phyloP scores from a whole-genome alignment of 2,888 invertebrate genomes.

The Theretra japonica region DNA sequence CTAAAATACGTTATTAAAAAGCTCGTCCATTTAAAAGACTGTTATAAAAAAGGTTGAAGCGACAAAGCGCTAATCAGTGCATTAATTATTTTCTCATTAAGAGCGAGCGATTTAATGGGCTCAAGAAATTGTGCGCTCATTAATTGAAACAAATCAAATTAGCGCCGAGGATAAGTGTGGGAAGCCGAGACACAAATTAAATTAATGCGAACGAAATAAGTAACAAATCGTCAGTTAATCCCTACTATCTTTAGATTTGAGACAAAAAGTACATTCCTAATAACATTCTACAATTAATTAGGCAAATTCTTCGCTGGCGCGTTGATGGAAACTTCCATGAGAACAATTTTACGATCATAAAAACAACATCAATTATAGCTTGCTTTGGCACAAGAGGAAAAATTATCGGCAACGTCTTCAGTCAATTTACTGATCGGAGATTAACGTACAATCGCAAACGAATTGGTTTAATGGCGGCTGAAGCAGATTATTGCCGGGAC shows the following conservation, averaged over 20 bases:
- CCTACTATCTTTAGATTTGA: not conserved
- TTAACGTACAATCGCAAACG: constrained; percentile 55
- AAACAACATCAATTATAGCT: constrained; percentile 34
- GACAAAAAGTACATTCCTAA: not conserved
- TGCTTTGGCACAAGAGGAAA: constrained; percentile 39
- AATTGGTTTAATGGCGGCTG: constrained; percentile 59
- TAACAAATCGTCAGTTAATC: not conserved
- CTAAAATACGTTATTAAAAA: not conserved
- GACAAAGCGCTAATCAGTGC: not conserved
- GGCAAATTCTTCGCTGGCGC: not conserved
- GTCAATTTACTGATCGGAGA: constrained; percentile 58
- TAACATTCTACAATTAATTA: not conserved
- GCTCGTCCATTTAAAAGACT: not conserved
- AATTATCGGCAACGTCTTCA: constrained; percentile 45
- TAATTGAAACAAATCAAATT: constrained; percentile 16
- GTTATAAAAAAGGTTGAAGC: not conserved
- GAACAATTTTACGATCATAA: not conserved
- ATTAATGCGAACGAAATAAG: constrained; percentile 2
- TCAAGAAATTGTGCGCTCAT: constrained; percentile 17
- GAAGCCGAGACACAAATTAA: constrained; percentile 7
- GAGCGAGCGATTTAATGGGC: constrained; percentile 10
- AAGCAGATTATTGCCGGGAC: constrained; percentile 67
- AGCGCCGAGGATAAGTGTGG: constrained; percentile 9
- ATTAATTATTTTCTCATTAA: constrained; percentile 13
- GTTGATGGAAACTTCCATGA: not conserved